phyloP scores from a whole-genome alignment of 1,140 invertebrate genomes.

The Fragariocoptes setiger region DNA sequence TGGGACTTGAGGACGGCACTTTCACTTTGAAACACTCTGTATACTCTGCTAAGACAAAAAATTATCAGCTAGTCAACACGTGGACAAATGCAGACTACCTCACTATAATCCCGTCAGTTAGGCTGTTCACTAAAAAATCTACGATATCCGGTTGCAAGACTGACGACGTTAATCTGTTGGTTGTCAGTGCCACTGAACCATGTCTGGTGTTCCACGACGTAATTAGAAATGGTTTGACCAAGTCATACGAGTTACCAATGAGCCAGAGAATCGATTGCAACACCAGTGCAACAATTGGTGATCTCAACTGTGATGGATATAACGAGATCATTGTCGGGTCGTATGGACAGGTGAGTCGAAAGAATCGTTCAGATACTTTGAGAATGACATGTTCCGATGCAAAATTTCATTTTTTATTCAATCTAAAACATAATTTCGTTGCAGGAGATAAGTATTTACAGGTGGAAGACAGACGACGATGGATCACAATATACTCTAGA shows the following conservation, averaged over 20 bases:
- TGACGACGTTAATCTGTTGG: background rate
- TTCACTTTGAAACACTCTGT: background rate
- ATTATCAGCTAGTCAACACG: background rate
- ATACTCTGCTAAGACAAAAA: background rate
- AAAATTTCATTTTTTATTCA: no score
- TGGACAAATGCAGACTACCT: background rate
- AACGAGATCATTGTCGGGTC: background rate
- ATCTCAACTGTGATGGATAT: background rate
- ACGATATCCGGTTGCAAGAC: background rate
- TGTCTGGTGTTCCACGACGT: background rate
- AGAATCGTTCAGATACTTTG: background rate
- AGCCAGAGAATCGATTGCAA: background rate
- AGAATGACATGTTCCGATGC: no score
- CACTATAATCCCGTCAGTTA: background rate
- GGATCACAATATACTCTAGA: no score
- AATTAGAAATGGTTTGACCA: background rate
- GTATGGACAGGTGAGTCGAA: background rate
- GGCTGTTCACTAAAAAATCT: background rate
- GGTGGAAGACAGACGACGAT: no score
- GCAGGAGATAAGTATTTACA: no score
- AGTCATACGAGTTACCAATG: background rate
- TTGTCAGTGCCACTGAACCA: background rate
- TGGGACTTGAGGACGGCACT: background rate
- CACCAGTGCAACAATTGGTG: background rate
- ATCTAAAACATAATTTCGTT: no score